Conservation (phyloP, 2,113 vertebrate species). For the Uria lomvia region DNA sequence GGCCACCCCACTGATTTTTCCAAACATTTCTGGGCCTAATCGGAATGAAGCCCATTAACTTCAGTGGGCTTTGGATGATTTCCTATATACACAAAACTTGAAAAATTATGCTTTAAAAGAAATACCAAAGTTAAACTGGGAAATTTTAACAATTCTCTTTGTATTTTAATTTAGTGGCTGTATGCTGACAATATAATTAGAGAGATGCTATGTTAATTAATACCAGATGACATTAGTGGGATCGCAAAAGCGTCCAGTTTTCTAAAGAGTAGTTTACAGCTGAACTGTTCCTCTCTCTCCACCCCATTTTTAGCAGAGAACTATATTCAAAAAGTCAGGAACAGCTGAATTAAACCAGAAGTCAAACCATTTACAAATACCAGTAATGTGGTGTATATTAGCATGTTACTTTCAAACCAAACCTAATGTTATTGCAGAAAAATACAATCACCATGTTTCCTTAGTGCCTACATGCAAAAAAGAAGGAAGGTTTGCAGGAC, state of each 20-base stretch:
- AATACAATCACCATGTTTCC: neutral
- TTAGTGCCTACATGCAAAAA: neutral
- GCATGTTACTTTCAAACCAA: neutral
- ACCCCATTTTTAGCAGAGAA: neutral
- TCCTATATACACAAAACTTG: slow-evolving; percentile 32
- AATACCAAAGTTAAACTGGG: neutral
- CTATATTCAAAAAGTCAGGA: neutral
- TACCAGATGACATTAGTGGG: slow-evolving; percentile 31
- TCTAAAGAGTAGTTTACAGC: slow-evolving; percentile 9
- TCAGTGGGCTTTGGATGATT: slow-evolving; percentile 30
- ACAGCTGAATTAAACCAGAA: neutral
- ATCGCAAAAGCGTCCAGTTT: slow-evolving; percentile 8
- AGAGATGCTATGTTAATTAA: slow-evolving; percentile 42
- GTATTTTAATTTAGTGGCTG: slow-evolving; percentile 38
- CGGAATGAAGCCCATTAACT: neutral
- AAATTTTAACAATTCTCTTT: slow-evolving; percentile 22
- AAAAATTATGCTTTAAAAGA: neutral
- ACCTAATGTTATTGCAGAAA: neutral
- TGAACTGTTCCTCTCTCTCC: neutral
- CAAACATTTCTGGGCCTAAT: neutral
- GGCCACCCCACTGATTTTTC: neutral
- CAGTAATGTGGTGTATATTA: neutral
- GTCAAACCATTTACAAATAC: neutral
- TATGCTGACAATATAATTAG: slow-evolving; percentile 53
- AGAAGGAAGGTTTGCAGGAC: neutral